Evolutionary conservation across 2,113 vertebrate genomes (phyloP), one percentile per base, ranked within the genome.

Genomic region (Acrocephalus arundinaceus): DNA sequence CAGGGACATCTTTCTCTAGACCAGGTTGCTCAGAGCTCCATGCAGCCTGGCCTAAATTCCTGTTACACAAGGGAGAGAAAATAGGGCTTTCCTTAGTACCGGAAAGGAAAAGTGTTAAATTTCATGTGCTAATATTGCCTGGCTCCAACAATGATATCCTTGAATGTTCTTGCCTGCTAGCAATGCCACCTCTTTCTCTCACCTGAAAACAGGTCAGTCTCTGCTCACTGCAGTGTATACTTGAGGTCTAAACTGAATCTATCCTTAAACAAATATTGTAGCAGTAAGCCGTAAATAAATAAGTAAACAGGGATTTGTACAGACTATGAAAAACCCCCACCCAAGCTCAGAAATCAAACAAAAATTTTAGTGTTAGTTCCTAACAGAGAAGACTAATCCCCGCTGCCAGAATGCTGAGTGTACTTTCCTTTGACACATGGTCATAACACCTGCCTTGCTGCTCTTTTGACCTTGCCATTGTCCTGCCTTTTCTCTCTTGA

Each of bases 401-500:
- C 0, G 1, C 28, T 70, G 66, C 49, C 49, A 72, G 37, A 63
- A 65, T 73, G 11, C 33, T 49, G 27, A 72, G 19, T 45, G 22
- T 52, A 19, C 63, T 93, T 94, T 93, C 71, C 81, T 82, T 89
- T 89, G 62, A 52, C 82, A 54, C 5, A 7, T 2, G 51, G 20
- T 72, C 21, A 3, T 72, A 90, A 82, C 54, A 83, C 18, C 48
- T 83, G n/a, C 58, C 14, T 83, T 62, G 33, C 46, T 92, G 68
- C 58, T 85, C 82, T 90, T 92, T 95, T 93, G 90, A 85, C 94
- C 82, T 90, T 7, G 5, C 48, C 13, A 66, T 93, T 95, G 67
- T 93, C 54, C 63, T 90, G 28, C 30, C 13, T 86, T 89, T 94
- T 87, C 46, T 72, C 49, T 72, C 78, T 76, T 87, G 28, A 83